These are phyloP conservation scores for Porites evermanni DNA, from an alignment of 92 coral and sea anemone species.

Conservation along the genomic window DNA sequence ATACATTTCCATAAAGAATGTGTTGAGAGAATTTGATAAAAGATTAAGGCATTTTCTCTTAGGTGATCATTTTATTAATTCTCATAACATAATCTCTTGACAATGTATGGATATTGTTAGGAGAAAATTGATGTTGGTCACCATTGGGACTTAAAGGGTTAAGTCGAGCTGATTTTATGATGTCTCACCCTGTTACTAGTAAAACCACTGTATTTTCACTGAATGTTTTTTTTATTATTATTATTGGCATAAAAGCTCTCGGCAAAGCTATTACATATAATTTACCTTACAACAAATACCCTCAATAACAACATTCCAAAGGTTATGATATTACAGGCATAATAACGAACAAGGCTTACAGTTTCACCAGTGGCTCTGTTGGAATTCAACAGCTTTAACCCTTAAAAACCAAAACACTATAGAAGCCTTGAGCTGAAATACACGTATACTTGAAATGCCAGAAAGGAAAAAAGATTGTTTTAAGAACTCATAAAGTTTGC, in stretches of 20 bases:
- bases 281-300: background rate
- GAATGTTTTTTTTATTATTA: background rate
- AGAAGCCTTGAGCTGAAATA: background rate
- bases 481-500: background rate
- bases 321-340: background rate
- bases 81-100: no score
- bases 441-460: conserved; percentile 7
- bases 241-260: background rate
- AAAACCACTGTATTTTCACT: background rate
- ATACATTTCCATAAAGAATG: no score
- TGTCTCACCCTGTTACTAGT: no score
- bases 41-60: no score
- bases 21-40: no score
- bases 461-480: background rate
- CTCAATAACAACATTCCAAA: background rate
- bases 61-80: no score
- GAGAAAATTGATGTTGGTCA: no score
- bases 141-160: no score
- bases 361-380: background rate
- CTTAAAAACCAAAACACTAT: background rate
- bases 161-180: no score
- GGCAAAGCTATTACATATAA: background rate
- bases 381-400: background rate
- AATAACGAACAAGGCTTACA: background rate
- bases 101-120: no score